These are phyloP conservation scores for Rhodinocichla rosea DNA, from an alignment of 2,113 vertebrate genomes.

Conservation along the genomic window DNA sequence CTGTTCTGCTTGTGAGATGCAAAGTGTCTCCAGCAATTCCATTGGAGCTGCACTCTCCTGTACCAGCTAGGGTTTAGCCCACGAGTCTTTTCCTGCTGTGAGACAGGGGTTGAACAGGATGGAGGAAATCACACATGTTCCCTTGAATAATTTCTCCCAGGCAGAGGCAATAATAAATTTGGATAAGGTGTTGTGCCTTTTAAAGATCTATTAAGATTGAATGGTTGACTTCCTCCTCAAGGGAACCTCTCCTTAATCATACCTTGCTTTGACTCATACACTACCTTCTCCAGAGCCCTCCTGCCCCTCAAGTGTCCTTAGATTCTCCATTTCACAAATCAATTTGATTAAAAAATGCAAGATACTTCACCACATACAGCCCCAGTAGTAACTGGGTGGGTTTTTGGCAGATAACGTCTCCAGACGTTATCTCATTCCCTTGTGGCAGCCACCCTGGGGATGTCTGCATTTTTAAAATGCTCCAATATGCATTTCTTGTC, in stretches of 20 bases:
- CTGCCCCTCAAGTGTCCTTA: background rate
- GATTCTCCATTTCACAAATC: background rate
- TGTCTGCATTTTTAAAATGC: background rate
- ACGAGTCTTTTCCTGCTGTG: background rate
- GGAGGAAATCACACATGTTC: background rate
- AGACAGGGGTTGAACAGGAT: constrained; percentile 34
- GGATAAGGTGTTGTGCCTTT: background rate
- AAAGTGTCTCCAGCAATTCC: background rate
- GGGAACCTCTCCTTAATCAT: background rate
- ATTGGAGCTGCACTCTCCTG: background rate
- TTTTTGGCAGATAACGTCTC: background rate
- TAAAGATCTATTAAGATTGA: constrained; percentile 15
- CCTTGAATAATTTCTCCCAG: constrained; percentile 3
- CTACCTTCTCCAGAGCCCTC: background rate
- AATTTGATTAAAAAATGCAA: background rate
- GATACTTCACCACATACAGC: background rate
- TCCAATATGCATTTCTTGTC: background rate
- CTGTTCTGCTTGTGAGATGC: background rate
- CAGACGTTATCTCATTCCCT: background rate
- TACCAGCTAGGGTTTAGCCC: background rate
- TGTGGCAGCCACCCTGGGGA: background rate
- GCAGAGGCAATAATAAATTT: background rate
- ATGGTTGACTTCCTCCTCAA: background rate
- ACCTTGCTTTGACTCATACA: background rate
- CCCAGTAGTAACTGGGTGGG: background rate